Base-by-base conservation (phyloP, 2,113 vertebrate species). In the Elanus axillaris region DNA sequence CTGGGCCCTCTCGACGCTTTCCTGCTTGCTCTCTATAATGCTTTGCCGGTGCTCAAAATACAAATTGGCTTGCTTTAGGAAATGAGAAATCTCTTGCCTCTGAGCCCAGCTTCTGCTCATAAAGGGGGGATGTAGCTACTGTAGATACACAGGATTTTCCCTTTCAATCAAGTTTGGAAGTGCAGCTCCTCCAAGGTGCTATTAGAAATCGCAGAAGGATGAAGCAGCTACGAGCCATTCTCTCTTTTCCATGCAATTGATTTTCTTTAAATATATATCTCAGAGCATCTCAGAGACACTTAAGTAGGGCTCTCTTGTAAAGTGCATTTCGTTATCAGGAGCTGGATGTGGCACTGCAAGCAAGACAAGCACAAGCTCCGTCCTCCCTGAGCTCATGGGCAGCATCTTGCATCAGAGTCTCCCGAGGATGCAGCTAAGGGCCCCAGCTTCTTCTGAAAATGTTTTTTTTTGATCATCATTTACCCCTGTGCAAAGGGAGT, bases 381-480 rank as follows among this genome's bases (percentile, higher is more conserved):
- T 11, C 29, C 83, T 22, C 25, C 32, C 26, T 0, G 11, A 48
- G 64, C 38, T 52, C 6, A 0, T 2, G 3, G 27, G 68, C 68
- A 62, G 68, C 11, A 0, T 15, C 26, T 13, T 0, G 5, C 23
- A 4, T 10, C 64, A 12, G 72, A n/a, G 81, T 11, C 10, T 14
- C 58, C 58, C 1, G 1, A 17, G 38, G 60, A 11, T 11, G 3
- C 75, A 23, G n/a, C 42, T 2, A 7, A 26, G 48, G 76, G 17
- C 6, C 22, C 19, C 6, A 3, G 45, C 18, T 62, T 8, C 64
- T 23, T 4, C 80, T 12, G 32, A 16, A 10, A 27, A 13, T 4
- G 0, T 1, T 7, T 43, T 68, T 32, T 12, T 7, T n/a, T n/a
- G n/a, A 8, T 5, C 42, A 32, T 3, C 43, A 2, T 5, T 43